Evolutionary conservation across 2,888 invertebrate genomes (phyloP).

Genomic region (Lobophora halterata): DNA sequence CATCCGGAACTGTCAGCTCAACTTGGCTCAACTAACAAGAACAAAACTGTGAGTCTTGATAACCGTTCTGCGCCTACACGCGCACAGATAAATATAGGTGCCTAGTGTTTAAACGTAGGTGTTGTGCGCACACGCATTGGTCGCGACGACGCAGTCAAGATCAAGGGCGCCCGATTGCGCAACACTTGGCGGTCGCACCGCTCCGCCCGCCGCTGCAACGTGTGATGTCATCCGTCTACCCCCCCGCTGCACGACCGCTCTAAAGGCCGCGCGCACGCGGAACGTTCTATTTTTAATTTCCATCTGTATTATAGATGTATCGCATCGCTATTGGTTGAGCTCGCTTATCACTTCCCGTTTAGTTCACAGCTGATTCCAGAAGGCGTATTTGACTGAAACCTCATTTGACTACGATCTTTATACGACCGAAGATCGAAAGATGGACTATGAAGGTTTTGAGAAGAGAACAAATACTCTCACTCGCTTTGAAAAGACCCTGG

Average conservation of each 20-base stretch:
- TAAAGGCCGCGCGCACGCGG: conserved; percentile 69
- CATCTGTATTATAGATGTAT: conserved; percentile 25
- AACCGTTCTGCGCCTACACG: conserved; percentile 68
- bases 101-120: conserved; percentile 56
- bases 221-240: conserved; percentile 76
- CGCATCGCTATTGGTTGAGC: conserved; percentile 6
- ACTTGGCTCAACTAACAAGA: conserved; percentile 54
- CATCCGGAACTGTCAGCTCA: conserved; percentile 57
- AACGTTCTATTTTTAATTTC: conserved; percentile 67
- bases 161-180: conserved; percentile 80
- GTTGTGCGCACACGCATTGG: conserved; percentile 67
- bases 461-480: too few species aligned
- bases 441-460: too few species aligned
- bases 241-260: conserved; percentile 43
- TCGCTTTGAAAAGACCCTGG: too few species aligned
- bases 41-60: conserved; percentile 57
- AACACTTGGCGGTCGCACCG: conserved; percentile 76
- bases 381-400: too few species aligned
- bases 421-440: too few species aligned
- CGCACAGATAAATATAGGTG: conserved; percentile 72
- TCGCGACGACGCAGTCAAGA: conserved; percentile 80
- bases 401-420: too few species aligned
- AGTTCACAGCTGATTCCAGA: too few species aligned
- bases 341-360: conserved; percentile 27
- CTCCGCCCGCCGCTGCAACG: conserved; percentile 72